phyloP scores from a whole-genome alignment of 2,888 invertebrate species.

The Leucozona laternaria region DNA sequence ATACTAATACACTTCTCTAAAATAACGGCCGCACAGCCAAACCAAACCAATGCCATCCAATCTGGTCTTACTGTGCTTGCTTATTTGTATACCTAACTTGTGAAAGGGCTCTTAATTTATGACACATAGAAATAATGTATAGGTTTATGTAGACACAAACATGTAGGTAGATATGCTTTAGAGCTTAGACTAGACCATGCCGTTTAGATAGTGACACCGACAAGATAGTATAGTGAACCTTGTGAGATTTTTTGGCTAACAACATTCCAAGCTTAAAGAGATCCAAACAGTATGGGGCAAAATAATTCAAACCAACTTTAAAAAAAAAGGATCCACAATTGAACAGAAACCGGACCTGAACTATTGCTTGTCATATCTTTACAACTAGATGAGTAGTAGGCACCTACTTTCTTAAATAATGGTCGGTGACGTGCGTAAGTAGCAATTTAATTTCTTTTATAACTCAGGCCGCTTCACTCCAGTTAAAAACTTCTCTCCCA shows the following conservation, averaged over 20 bases:
- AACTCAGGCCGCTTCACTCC: too few relatives aligned
- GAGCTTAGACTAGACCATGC: conserved; percentile 23
- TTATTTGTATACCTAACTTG: conserved; percentile 40
- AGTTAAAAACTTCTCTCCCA: too few relatives aligned
- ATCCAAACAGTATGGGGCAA: conserved; percentile 27
- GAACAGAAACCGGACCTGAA: too few relatives aligned
- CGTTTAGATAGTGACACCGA: conserved; percentile 33
- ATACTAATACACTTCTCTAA: conserved; percentile 48
- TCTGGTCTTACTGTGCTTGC: conserved; percentile 32
- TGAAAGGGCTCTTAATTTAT: conserved; percentile 74
- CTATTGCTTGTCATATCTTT: too few relatives aligned
- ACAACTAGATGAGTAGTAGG: too few relatives aligned
- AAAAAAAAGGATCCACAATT: too few relatives aligned
- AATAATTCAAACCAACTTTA: neutral
- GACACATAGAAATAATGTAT: conserved; percentile 53
- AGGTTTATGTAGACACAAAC: too few relatives aligned
- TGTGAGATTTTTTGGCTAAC: conserved; percentile 56
- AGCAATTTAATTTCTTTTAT: too few relatives aligned
- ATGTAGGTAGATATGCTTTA: neutral
- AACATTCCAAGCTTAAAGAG: conserved; percentile 32
- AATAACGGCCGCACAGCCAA: conserved; percentile 51
- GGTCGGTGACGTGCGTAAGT: too few relatives aligned
- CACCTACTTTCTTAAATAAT: too few relatives aligned
- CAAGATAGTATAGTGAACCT: conserved; percentile 42
- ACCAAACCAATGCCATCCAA: conserved; percentile 24